Evolutionary conservation across 2,113 vertebrate genomes (phyloP).

Genomic region (Cathartes aura): DNA sequence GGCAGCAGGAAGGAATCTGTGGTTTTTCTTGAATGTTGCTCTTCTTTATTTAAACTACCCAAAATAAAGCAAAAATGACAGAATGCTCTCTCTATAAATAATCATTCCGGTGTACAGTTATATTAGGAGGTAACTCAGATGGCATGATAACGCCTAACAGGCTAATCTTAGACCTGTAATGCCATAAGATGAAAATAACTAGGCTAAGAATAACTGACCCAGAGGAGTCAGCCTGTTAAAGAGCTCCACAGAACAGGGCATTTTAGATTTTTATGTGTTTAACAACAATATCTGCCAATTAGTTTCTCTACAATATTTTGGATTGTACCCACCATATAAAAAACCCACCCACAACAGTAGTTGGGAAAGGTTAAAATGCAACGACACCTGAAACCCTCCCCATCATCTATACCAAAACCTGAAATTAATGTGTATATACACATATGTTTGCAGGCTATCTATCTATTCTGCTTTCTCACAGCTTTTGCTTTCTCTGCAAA

Average conservation of each 20-base stretch:
- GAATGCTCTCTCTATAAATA: slow-evolving; percentile 91
- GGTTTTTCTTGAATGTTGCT: slow-evolving; percentile 82
- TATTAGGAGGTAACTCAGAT: slow-evolving; percentile 93
- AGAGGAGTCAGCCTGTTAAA: slow-evolving; percentile 89
- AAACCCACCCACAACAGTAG: background rate
- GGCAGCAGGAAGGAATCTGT: slow-evolving; percentile 84
- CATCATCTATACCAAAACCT: background rate
- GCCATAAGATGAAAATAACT: slow-evolving; percentile 98
- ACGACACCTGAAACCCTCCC: background rate
- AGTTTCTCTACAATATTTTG: background rate
- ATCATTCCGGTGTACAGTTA: slow-evolving; percentile 91
- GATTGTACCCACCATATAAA: background rate
- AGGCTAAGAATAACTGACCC: slow-evolving; percentile 99
- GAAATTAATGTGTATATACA: background rate
- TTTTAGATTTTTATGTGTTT: slow-evolving; percentile 58
- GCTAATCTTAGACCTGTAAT: slow-evolving; percentile 98
- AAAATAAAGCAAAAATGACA: slow-evolving; percentile 91
- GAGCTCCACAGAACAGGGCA: slow-evolving; percentile 58
- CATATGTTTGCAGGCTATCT: background rate
- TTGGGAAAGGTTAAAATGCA: background rate
- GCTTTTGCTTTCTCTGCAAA: background rate
- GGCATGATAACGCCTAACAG: slow-evolving; percentile 94
- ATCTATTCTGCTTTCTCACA: background rate
- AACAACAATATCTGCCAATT: slow-evolving; percentile 29
- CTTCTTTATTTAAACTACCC: slow-evolving; percentile 83